These are phyloP conservation scores for Pogonocherus hispidulus DNA, from an alignment of 2,888 invertebrate species.

Conservation along the genomic window DNA sequence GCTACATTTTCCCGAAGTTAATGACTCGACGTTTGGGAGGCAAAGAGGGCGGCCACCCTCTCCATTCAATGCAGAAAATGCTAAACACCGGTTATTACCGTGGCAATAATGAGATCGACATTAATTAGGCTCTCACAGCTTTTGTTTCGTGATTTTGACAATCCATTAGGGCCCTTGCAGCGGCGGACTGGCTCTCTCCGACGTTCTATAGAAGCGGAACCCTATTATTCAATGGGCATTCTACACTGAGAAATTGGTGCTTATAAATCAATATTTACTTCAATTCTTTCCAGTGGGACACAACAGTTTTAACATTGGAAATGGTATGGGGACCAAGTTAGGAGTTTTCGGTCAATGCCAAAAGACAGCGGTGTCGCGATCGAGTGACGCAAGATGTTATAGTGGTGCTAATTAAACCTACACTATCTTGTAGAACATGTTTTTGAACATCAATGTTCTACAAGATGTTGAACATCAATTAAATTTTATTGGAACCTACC, in stretches of 20 bases:
- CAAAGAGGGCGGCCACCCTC: not conserved
- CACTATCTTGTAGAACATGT: too few relatives aligned
- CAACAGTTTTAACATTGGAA: too few relatives aligned
- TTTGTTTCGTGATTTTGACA: constrained; percentile 5
- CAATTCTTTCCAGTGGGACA: too few relatives aligned
- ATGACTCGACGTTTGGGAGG: not conserved
- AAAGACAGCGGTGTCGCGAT: too few relatives aligned
- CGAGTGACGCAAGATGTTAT: too few relatives aligned
- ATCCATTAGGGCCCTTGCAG: not conserved
- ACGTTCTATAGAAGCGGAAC: not conserved
- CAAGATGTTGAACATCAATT: too few relatives aligned
- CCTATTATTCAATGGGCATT: not conserved
- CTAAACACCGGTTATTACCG: not conserved
- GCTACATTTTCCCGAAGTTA: not conserved
- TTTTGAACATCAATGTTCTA: too few relatives aligned
- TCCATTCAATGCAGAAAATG: not conserved
- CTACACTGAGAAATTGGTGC: not conserved
- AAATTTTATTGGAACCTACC: too few relatives aligned
- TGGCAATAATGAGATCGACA: not conserved
- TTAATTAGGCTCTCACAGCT: not conserved
- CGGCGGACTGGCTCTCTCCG: not conserved
- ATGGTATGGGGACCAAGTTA: too few relatives aligned
- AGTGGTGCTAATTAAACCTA: too few relatives aligned
- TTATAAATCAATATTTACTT: too few relatives aligned
- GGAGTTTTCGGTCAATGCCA: too few relatives aligned